Evolutionary conservation across 1,140 invertebrate species (phyloP).

Genomic region (Aphelenchoides fujianensis): DNA sequence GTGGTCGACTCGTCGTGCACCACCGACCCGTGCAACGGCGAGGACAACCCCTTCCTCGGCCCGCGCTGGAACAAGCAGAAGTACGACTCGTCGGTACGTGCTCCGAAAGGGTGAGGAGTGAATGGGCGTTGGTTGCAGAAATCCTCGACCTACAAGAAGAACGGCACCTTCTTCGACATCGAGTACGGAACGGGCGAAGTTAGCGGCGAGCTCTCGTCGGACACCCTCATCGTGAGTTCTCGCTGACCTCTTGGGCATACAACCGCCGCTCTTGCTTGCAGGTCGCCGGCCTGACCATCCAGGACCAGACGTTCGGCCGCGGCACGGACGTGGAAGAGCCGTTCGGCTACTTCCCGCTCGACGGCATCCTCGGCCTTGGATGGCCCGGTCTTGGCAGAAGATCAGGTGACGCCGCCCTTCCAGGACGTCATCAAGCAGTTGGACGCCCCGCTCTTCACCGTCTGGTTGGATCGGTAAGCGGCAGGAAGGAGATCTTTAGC

Average conservation of each 20-base stretch:
- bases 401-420: slow-evolving; percentile 26
- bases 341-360: slow-evolving; percentile 27
- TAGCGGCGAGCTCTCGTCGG: slow-evolving; percentile 28
- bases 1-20: slow-evolving; percentile 45
- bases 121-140: too few species aligned
- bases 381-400: slow-evolving; percentile 32
- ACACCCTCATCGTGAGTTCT: slow-evolving; percentile 7
- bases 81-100: slow-evolving; percentile 9
- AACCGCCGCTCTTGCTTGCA: neutral
- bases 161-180: slow-evolving; percentile 39
- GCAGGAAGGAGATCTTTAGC: slow-evolving; percentile 24
- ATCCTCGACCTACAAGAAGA: slow-evolving; percentile 36
- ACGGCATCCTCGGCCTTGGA: slow-evolving; percentile 38
- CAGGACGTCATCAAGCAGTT: slow-evolving; percentile 23
- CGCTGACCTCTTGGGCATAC: neutral
- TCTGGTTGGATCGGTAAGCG: slow-evolving; percentile 64
- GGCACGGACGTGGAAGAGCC: neutral
- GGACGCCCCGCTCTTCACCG: slow-evolving; percentile 17
- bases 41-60: slow-evolving; percentile 7
- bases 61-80: slow-evolving; percentile 14
- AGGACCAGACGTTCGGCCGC: neutral
- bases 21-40: slow-evolving; percentile 38
- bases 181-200: slow-evolving; percentile 45
- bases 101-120: too few species aligned
- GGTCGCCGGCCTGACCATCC: too few species aligned